Evolutionary conservation across 2,797 vertebrate species (phyloP), one percentile per base, ranked within the genome.

Genomic region (Rhabdomys pumilio): DNA sequence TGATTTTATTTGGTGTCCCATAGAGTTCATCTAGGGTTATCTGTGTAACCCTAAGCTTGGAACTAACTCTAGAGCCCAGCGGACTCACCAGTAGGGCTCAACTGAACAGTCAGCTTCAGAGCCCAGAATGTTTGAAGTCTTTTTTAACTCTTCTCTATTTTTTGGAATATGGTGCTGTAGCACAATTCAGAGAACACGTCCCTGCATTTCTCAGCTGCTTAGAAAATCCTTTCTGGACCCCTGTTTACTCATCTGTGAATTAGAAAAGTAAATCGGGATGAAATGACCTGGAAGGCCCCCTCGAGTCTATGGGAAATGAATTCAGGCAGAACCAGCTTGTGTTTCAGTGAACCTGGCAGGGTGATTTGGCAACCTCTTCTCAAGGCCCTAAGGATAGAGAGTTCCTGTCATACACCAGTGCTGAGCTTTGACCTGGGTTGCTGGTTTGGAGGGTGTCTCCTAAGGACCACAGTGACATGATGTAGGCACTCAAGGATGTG

Each of bases 241-340:
- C 93, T 93, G 3, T 75, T 84, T 89, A 77, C 80, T 96, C 79
- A 79, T 82, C 94, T 93, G 47, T 97, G 93, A 95, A 76, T 57
- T n/a, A 93, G 76, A 61, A 94, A 93, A 67, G 63, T 20, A 41
- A 67, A 31, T 31, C 8, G 2, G 61, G n/a, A 63, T 77, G 38
- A 53, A 59, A 73, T 87, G 87, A 63, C 55, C 22, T 3, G 92
- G 59, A 96, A 93, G 81, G 20, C 41, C 44, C 44, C 69, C 67
- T 91, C 38, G 34, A 63, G 31, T 50, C 82, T 50, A 6, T 34
- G 72, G 31, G 31, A 81, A 14, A 81, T 50, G 24, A 76, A 44
- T 72, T 84, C 38, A 94, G 44, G 44, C 50, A 73, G 59, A 61
- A 38, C 34, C 41, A 63, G 29, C 89, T 82, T 26, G 38, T 90